phyloP scores from a whole-genome alignment of 1,140 invertebrate species.

The Bicyclus anynana region DNA sequence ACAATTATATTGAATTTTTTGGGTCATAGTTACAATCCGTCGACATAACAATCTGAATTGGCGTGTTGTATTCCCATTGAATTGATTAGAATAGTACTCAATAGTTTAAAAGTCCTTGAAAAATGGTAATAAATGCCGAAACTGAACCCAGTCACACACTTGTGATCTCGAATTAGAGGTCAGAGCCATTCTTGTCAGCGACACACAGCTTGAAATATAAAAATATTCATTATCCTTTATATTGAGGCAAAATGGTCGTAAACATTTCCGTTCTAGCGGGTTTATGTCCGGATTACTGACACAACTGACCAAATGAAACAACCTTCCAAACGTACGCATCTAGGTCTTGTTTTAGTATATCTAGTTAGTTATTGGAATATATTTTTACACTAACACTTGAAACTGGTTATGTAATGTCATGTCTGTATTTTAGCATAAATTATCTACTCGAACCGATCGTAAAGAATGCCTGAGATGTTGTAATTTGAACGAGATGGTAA shows the following conservation, averaged over 20 bases:
- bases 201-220: background rate
- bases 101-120: slow-evolving; percentile 9
- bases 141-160: slow-evolving; percentile 16
- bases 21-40: too few species aligned
- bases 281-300: background rate
- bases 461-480: background rate
- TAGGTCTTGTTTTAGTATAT: background rate
- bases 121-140: slow-evolving; percentile 6
- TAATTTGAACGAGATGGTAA: background rate
- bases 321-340: background rate
- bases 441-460: background rate
- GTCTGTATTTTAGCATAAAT: background rate
- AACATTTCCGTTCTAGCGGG: background rate
- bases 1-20: background rate
- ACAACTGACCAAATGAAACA: background rate
- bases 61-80: slow-evolving; percentile 13
- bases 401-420: background rate
- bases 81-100: slow-evolving; percentile 7
- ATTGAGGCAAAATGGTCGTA: background rate
- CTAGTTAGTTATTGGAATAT: background rate
- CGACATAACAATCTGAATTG: slow-evolving; percentile 5
- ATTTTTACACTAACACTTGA: background rate
- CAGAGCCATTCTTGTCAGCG: background rate
- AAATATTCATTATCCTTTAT: background rate
- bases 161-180: slow-evolving; percentile 5